Conservation (phyloP, 2,888 invertebrate species). For the Autographa pulchrina region DNA sequence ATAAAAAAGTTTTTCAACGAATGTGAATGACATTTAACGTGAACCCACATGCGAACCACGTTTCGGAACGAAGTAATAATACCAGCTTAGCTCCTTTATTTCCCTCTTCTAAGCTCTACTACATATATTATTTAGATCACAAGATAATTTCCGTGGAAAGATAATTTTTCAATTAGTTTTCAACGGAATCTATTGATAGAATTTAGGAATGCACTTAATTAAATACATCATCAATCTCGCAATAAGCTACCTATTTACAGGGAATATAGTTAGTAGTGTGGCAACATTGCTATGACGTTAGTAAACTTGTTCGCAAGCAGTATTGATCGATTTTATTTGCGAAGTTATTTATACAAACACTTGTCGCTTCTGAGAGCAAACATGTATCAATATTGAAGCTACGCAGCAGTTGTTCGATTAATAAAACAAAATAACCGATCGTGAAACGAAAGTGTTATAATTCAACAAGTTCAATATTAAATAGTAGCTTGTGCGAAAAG, state of each 20-base stretch:
- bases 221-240: neutral
- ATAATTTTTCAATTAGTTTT: no score
- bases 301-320: constrained; percentile 53
- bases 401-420: constrained; percentile 28
- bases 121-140: neutral
- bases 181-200: neutral
- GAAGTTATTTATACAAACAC: constrained; percentile 73
- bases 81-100: neutral
- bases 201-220: neutral
- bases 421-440: constrained; percentile 5
- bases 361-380: constrained; percentile 64
- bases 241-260: neutral
- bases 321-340: constrained; percentile 75
- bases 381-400: constrained; percentile 55
- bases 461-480: constrained; percentile 29
- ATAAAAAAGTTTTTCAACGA: constrained; percentile 12
- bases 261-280: constrained; percentile 26
- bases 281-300: constrained; percentile 75
- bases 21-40: neutral
- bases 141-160: no score
- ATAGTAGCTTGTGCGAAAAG: constrained; percentile 15
- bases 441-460: constrained; percentile 18
- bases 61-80: constrained; percentile 31
- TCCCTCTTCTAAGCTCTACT: neutral
- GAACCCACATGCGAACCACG: constrained; percentile 5